Conservation (phyloP, 1,140 invertebrate genomes). For the Brachionus asplanchnoidis region DNA sequence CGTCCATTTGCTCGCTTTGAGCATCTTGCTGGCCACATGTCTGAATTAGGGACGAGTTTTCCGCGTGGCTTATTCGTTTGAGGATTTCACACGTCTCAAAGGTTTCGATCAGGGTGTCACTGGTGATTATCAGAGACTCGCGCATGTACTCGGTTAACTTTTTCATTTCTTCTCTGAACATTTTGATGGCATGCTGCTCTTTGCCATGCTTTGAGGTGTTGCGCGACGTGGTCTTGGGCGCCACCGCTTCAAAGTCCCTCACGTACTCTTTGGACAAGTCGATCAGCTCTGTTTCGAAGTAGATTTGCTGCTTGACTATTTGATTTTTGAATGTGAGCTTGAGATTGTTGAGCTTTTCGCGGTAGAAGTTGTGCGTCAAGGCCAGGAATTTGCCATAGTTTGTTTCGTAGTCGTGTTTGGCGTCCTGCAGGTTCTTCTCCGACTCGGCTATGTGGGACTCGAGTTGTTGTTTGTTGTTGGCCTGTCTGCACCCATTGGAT, state of each 20-base stretch:
- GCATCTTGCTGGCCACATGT: neutral
- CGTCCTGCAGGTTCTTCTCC: neutral
- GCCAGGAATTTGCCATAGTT: neutral
- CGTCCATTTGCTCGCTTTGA: neutral
- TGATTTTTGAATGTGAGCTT: slow-evolving; percentile 32
- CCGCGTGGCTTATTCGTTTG: neutral
- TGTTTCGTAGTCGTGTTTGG: slow-evolving; percentile 18
- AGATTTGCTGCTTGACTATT: slow-evolving; percentile 40
- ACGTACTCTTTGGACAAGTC: slow-evolving; percentile 35
- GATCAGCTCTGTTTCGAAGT: slow-evolving; percentile 20
- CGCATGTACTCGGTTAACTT: slow-evolving; percentile 21
- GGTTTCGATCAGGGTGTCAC: slow-evolving; percentile 23
- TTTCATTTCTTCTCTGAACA: slow-evolving; percentile 7
- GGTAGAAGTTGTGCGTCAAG: neutral
- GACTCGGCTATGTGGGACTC: neutral
- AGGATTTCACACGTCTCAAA: slow-evolving; percentile 35
- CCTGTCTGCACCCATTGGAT: neutral
- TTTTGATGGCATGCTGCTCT: slow-evolving; percentile 19
- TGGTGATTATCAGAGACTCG: slow-evolving; percentile 1
- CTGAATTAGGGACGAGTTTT: neutral
- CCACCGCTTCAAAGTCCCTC: neutral
- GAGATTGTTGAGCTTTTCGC: neutral
- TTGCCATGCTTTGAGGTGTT: neutral
- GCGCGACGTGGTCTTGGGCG: neutral
- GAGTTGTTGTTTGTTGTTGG: slow-evolving; percentile 6